Evolutionary conservation across 2,113 vertebrate species (phyloP), one percentile per base, ranked within the genome.

Genomic region (Nycticorax nycticorax): DNA sequence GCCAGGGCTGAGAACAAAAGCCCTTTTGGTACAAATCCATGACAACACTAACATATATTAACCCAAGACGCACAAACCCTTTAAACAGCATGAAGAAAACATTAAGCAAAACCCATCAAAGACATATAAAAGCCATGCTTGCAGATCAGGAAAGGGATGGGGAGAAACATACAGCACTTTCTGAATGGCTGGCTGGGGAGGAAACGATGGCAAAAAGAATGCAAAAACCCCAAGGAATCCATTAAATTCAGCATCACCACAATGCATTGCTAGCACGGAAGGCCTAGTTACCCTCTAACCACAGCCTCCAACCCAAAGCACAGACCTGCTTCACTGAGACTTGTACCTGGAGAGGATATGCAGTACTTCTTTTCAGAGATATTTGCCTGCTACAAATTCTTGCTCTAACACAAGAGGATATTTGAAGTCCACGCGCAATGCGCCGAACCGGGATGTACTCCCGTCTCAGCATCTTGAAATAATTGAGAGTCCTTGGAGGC

Each of bases 61-160:
- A 85, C 63, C 59, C 68, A 77, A 4, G 3, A n/a, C 75, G 62
- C 68, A 81, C 21, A 82, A 91, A 77, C 41, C 24, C 71, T 90
- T 93, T 59, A 83, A 95, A 92, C 23, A 80, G 47, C 75, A 84
- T 32, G 67, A 95, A 92, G 45, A 92, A 95, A 32, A 32, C 50
- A 84, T 88, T 86, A 90, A 74, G 47, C 28, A 90, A 94, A 96
- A 67, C 21, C 24, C 32, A 85, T 50, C 55, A 83, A 95, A 94
- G 71, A 11, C 53, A 68, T 52, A 52, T 30, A 77, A 88, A 96
- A 86, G 4, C 21, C 41, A 47, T 8, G 14, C 23, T 47, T 74
- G 28, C 75, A 79, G 75, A 83, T 22, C 78, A 85, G 71, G 32
- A 94, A 83, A 75, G 35, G 30, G n/a, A 45, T 43, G 30, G 24